A percentile compares a stretch with the other conserved stretches of the same genome.
Conservation (phyloP, 1,140 invertebrate species). For the Parasteatoda tepidariorum region DNA sequence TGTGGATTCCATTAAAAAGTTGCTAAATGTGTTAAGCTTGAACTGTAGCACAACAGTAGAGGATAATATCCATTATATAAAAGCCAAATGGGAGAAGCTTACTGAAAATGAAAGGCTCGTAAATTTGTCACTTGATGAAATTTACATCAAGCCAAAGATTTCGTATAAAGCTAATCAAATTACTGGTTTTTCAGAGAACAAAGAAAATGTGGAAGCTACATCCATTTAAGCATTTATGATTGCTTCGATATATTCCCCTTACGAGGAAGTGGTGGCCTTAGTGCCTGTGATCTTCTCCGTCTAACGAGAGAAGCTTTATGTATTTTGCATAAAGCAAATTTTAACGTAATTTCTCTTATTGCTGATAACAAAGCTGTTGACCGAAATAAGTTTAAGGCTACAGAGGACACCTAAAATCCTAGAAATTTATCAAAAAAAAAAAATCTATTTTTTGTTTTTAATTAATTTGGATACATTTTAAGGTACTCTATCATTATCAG, state of each 20-base stretch:
- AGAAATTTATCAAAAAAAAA: no score
- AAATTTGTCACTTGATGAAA: conserved; percentile 11
- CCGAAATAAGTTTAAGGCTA: neutral
- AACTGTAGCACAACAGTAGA: neutral
- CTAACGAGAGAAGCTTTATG: neutral
- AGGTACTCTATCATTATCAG: no score
- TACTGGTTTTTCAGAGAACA: conserved; percentile 4
- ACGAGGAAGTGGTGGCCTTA: conserved; percentile 9
- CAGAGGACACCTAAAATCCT: no score
- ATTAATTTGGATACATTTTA: no score
- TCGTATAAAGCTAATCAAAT: neutral
- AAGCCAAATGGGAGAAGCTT: neutral
- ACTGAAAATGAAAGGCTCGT: neutral
- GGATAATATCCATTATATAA: neutral
- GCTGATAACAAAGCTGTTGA: neutral
- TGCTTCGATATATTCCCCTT: neutral
- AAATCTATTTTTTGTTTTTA: no score
- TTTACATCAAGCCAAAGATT: neutral
- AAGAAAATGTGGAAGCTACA: neutral
- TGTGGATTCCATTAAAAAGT: neutral
- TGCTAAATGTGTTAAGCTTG: neutral
- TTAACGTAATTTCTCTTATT: neutral
- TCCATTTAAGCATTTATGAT: conserved; percentile 18
- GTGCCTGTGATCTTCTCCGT: conserved; percentile 4
- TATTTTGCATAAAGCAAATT: neutral